These are phyloP conservation scores for Neolamprologus tretocephalus DNA, from an alignment of 2,113 vertebrate genomes.

Conservation along the genomic window DNA sequence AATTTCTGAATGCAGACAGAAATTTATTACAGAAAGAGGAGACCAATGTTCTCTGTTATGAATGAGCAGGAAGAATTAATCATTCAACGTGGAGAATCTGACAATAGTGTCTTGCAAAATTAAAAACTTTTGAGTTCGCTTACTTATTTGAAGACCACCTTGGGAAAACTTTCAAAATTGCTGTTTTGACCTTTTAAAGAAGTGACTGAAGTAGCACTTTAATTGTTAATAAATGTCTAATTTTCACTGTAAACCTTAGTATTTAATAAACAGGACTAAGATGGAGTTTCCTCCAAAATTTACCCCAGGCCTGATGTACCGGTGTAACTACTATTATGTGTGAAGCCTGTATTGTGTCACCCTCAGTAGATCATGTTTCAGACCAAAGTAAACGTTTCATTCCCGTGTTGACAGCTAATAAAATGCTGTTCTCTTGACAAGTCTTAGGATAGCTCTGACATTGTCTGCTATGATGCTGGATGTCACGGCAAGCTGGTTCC, in stretches of 20 bases:
- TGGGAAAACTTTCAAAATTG: background rate
- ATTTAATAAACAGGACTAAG: background rate
- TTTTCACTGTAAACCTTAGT: background rate
- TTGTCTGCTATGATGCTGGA: slow-evolving; percentile 25
- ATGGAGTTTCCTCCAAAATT: background rate
- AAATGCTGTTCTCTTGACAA: background rate
- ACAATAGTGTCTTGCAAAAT: background rate
- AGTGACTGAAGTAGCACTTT: background rate
- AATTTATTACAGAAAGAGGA: background rate
- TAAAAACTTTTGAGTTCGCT: background rate
- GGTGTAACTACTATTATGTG: background rate
- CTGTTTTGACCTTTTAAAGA: background rate
- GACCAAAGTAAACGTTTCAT: background rate
- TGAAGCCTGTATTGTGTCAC: background rate
- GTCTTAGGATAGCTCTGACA: background rate
- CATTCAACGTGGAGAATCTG: slow-evolving; percentile 3
- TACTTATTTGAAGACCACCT: background rate
- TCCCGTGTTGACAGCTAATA: background rate
- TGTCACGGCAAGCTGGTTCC: slow-evolving; percentile 31
- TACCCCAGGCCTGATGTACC: background rate
- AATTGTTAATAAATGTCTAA: background rate
- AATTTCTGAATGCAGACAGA: background rate
- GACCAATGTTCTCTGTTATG: background rate
- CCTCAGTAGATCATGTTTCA: background rate
- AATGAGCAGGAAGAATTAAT: slow-evolving; percentile 24